Evolutionary conservation across 2,113 vertebrate genomes (phyloP).

Genomic region (Seriola quinqueradiata): DNA sequence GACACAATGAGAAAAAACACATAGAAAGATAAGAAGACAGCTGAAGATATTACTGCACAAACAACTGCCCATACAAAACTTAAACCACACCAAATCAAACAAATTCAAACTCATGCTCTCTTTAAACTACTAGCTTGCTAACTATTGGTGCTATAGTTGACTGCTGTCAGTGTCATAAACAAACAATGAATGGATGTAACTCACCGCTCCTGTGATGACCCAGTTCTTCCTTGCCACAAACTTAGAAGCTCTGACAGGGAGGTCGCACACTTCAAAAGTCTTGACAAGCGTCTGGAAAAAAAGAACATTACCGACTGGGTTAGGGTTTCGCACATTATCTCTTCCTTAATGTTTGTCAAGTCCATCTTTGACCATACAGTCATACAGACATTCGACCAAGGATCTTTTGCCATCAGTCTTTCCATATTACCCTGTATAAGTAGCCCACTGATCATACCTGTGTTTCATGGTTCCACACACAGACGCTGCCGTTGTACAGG

Average conservation of each 20-base stretch:
- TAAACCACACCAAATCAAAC: neutral
- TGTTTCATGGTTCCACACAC: conserved; percentile 99
- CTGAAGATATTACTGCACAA: neutral
- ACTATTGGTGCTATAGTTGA: neutral
- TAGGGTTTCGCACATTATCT: neutral
- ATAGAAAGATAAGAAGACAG: neutral
- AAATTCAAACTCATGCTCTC: neutral
- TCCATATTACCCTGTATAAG: neutral
- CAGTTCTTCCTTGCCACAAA: conserved; percentile 99
- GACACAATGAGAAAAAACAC: neutral
- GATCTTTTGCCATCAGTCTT: neutral
- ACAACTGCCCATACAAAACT: neutral
- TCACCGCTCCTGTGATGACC: conserved; percentile 98
- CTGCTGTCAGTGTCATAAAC: neutral
- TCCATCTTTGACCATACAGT: neutral
- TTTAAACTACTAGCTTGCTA: neutral
- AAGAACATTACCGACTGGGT: neutral
- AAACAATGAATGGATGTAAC: conserved; percentile 55
- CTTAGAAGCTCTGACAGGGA: conserved; percentile 98
- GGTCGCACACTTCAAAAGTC: conserved; percentile 98
- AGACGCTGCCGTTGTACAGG: conserved; percentile 97
- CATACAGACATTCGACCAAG: neutral
- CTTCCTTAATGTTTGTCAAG: neutral
- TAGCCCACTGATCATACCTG: conserved; percentile 84
- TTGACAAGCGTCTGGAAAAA: conserved; percentile 93